These are phyloP conservation scores for Ridgeia piscesae DNA, from an alignment of 1,140 invertebrate species.

Conservation along the genomic window DNA sequence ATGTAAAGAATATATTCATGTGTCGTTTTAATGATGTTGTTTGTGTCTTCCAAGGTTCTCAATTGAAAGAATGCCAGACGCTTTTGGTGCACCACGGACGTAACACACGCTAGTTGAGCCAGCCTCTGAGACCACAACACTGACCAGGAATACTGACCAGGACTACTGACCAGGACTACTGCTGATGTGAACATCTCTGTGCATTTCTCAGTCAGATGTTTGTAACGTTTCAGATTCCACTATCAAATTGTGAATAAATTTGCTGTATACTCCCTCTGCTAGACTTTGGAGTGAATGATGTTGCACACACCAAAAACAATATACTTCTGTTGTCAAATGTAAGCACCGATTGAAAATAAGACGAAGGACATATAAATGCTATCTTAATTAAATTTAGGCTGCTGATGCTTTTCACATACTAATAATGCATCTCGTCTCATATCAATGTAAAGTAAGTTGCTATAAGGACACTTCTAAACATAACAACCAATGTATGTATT, in stretches of 20 bases:
- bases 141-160: not conserved
- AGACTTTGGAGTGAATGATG: not conserved
- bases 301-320: not conserved
- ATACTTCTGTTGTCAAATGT: not conserved
- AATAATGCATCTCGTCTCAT: too few species aligned
- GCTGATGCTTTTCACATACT: not conserved
- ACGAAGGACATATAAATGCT: not conserved
- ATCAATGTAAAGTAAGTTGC: not conserved
- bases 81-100: constrained; percentile 82
- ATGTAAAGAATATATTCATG: constrained; percentile 3
- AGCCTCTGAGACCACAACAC: not conserved
- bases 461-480: not conserved
- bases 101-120: not conserved
- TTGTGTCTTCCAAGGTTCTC: constrained; percentile 45
- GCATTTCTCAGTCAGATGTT: not conserved
- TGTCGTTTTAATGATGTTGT: not conserved
- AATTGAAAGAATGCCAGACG: constrained; percentile 98
- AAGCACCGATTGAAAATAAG: not conserved
- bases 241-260: not conserved
- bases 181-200: not conserved
- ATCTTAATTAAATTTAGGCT: not conserved
- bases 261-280: not conserved
- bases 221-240: not conserved
- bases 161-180: not conserved
- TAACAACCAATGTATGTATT: not conserved